Evolutionary conservation across 2,888 invertebrate genomes (phyloP), one percentile per base, ranked within the genome.

Genomic region (Cerastoderma edule): DNA sequence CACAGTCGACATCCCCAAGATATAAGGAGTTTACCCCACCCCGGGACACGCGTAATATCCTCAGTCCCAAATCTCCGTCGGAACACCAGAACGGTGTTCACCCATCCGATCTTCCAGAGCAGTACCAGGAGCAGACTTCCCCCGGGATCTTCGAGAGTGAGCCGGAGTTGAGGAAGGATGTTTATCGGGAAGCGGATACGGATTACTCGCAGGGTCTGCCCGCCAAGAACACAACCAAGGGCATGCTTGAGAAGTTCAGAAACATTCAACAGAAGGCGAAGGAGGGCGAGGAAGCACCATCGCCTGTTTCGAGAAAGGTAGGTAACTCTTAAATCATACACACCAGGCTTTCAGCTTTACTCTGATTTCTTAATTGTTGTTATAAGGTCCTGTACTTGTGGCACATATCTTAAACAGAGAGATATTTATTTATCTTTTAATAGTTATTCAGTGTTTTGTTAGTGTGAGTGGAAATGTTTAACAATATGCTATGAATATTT

Each of bases 201-300:
- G 88, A 89, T 72, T 87, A 85, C 80, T 85, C 86, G 22, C 90
- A 90, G 50, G 91, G 88, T 85, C 89, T 89, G 91, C 93, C 92
- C 73, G 91, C 89, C 74, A 86, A 90, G 60, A 97, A 98, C 92
- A 97, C 97, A n/a, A 96, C 98, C 69, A 96, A 95, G 82, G 94
- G 93, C 91, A 95, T 98, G 87, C 95, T 96, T 72, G 96, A 96
- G 91, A 95, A 95, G 90, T 98, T 98, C 93, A 98, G 98, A 93
- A 96, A 96, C 70, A 95, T 98, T 94, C 95, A 95, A 76, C 70
- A 75, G 16, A 84, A 89, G 65, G 89, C 86, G 8, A 83, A 88
- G 66, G 84, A 85, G 39, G 80, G 79, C 28, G 82, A 85, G 65
- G 77, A 83, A 56, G 73, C 80, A 8, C 87, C 87, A 19, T 72